Evolutionary conservation across 2,113 vertebrate species (phyloP), one percentile per base, ranked within the genome.

Genomic region (Tympanuchus pallidicinctus): DNA sequence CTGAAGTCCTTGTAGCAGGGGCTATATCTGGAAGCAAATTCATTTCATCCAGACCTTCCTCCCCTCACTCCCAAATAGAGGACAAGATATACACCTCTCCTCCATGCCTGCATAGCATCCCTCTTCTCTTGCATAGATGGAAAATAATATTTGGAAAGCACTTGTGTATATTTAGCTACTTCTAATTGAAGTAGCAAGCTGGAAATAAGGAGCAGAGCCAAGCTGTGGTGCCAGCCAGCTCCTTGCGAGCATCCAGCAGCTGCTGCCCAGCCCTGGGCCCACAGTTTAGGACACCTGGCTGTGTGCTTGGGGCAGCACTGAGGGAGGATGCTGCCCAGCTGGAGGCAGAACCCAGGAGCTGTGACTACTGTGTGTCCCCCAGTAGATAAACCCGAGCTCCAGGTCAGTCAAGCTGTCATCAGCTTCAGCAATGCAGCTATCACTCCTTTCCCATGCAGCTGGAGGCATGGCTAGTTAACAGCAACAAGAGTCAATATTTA

Each of bases 121-220:
- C 47, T 74, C 15, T 77, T 70, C 88, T 79, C 61, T 72, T 87
- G 42, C 65, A 91, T 52, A 57, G 21, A 18, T 4, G 30, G 52
- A 80, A 92, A 88, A 86, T 13, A 75, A 50, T 36, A 18, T 19
- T 12, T 6, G 67, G 75, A 91, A 82, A 89, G 60, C 24, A 60
- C 80, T 74, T 82, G 60, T 60, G 43, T 92, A 90, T 95, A 96
- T 94, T 93, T 90, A 92, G 85, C 82, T 90, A 17, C 34, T 86
- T 95, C 91, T 89, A 94, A 91, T 88, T 67, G 79, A 86, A 67
- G 72, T 63, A 93, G 72, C 92, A 93, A 93, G 78, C 79, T 89
- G 87, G 79, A 94, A 89, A 82, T 12, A 45, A 91, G 84, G 67
- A 89, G 75, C 8, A 89, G 42, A 75, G 86, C 38, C 88, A 84